Conservation (phyloP, 2,113 vertebrate species). For the Haliaeetus leucogaster region DNA sequence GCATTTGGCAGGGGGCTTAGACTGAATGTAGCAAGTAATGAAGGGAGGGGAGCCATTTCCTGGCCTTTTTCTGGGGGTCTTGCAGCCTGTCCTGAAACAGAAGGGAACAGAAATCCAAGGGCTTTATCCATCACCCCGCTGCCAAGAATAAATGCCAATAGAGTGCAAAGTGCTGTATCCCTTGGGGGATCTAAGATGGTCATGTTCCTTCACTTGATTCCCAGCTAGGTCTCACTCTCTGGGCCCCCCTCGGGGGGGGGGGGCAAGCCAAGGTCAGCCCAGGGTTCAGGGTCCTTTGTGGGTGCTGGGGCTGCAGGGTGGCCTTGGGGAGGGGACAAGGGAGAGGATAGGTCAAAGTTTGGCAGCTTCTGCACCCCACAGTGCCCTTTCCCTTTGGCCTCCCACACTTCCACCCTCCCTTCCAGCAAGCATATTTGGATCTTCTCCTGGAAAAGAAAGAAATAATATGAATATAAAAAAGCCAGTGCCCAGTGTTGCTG, state of each 20-base stretch:
- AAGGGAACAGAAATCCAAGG: background rate
- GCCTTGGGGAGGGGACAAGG: background rate
- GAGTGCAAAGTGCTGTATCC: conserved; percentile 24
- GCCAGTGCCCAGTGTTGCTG: fast-evolving
- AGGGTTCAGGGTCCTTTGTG: background rate
- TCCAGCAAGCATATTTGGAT: background rate
- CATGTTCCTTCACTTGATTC: background rate
- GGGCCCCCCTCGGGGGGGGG: fast-evolving
- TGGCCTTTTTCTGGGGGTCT: background rate
- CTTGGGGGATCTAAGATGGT: background rate
- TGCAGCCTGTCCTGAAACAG: background rate
- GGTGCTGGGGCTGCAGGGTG: background rate
- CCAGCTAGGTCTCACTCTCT: background rate
- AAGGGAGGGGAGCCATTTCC: background rate
- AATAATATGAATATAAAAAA: background rate
- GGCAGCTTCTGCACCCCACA: background rate
- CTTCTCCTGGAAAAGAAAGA: background rate
- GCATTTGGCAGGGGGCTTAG: background rate
- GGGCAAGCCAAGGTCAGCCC: background rate
- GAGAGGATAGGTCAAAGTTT: background rate
- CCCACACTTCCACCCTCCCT: background rate
- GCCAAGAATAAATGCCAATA: background rate
- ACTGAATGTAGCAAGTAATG: background rate
- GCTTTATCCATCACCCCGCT: background rate
- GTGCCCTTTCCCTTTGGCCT: background rate